These are phyloP conservation scores for Choristoneura rosaceana DNA, from an alignment of 2,888 invertebrate species.

Conservation along the genomic window DNA sequence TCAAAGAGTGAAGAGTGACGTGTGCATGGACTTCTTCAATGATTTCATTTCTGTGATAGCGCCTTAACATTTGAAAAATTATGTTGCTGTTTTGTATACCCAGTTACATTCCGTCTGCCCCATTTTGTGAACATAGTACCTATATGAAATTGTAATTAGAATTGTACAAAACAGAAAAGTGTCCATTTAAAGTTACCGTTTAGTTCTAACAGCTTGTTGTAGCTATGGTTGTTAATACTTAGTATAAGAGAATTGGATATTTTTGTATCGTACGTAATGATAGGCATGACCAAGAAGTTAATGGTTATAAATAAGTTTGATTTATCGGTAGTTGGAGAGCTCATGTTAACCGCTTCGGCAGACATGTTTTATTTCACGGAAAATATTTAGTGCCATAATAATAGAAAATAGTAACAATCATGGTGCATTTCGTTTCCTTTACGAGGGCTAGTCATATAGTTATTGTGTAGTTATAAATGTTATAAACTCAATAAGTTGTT, in stretches of 20 bases:
- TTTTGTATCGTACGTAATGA: slow-evolving; percentile 67
- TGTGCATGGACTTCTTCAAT: slow-evolving; percentile 57
- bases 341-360: slow-evolving; percentile 35
- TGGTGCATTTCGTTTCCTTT: slow-evolving; percentile 78
- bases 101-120: slow-evolving; percentile 10
- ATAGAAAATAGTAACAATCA: slow-evolving; percentile 58
- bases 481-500: slow-evolving; percentile 51
- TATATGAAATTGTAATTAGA: slow-evolving; percentile 34
- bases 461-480: slow-evolving; percentile 49
- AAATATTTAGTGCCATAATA: slow-evolving; percentile 49
- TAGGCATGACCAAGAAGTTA: slow-evolving; percentile 70
- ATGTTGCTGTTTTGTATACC: slow-evolving; percentile 18
- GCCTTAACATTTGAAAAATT: slow-evolving; percentile 51
- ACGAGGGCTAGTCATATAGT: slow-evolving; percentile 76
- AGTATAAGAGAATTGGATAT: slow-evolving; percentile 71
- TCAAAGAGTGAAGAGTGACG: slow-evolving; percentile 46
- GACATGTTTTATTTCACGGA: slow-evolving; percentile 41
- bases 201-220: slow-evolving; percentile 54
- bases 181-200: slow-evolving; percentile 46
- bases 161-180: slow-evolving; percentile 36
- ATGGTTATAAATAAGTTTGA: slow-evolving; percentile 53
- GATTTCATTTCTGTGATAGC: slow-evolving; percentile 75
- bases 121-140: slow-evolving; percentile 11
- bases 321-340: slow-evolving; percentile 26
- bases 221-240: slow-evolving; percentile 59